A percentile compares a stretch with the other conserved stretches of the same genome.
Conservation (phyloP, 2,888 invertebrate species). For the Masnerella sp. region DNA sequence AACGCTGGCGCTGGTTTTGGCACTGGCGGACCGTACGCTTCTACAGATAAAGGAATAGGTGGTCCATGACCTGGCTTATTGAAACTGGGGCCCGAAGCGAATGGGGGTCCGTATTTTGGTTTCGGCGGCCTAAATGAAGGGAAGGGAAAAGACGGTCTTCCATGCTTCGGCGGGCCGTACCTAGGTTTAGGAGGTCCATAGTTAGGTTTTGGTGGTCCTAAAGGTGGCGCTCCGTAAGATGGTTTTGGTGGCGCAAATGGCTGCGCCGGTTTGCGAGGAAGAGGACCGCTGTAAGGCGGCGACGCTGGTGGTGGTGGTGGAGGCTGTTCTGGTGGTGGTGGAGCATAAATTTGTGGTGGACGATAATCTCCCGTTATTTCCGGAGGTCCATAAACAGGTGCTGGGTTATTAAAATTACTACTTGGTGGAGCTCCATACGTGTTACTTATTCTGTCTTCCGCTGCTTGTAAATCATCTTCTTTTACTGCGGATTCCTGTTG, state of each 20-base stretch:
- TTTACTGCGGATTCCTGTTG: conserved; percentile 56
- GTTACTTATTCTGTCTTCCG: conserved; percentile 73
- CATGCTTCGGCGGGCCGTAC: conserved; percentile 78
- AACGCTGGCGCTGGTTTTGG: conserved; percentile 63
- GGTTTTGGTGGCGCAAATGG: conserved; percentile 78
- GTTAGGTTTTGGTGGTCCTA: conserved; percentile 65
- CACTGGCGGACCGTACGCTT: conserved; percentile 74
- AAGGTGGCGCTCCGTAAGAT: conserved; percentile 56
- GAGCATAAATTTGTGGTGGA: conserved; percentile 77
- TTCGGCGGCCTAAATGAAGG: conserved; percentile 66
- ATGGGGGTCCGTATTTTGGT: conserved; percentile 70
- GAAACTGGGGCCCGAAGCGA: conserved; percentile 58
- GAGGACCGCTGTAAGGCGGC: conserved; percentile 68
- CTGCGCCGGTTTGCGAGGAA: conserved; percentile 72
- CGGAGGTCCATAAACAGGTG: conserved; percentile 77
- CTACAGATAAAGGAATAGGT: conserved; percentile 70
- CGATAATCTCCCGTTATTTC: conserved; percentile 74
- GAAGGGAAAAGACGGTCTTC: conserved; percentile 65
- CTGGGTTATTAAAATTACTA: conserved; percentile 68
- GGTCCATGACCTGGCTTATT: conserved; percentile 66
- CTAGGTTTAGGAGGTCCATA: conserved; percentile 69
- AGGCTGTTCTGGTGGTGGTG: conserved; percentile 78
- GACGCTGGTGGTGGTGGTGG: conserved; percentile 63
- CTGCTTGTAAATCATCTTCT: conserved; percentile 65
- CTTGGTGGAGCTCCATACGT: conserved; percentile 72